Conservation (phyloP, 2,113 vertebrate genomes). For the Daubentonia madagascariensis region DNA sequence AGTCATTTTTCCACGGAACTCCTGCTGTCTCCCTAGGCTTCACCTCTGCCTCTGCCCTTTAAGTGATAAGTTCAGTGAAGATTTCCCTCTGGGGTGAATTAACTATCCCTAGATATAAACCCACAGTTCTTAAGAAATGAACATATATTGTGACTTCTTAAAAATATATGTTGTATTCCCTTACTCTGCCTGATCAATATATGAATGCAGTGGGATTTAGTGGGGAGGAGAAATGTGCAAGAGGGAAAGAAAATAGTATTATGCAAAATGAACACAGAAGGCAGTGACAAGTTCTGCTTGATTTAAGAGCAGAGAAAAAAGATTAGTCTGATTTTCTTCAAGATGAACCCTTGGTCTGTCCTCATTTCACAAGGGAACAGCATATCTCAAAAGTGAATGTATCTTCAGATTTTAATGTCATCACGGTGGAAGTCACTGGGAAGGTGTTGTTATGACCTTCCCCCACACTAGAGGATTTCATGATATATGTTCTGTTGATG, state of each 20-base stretch:
- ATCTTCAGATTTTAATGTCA: conserved; percentile 68
- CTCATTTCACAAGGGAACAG: conserved; percentile 17
- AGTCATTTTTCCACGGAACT: not conserved
- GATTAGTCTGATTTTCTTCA: conserved; percentile 57
- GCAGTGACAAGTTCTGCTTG: conserved; percentile 16
- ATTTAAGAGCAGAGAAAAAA: conserved; percentile 59
- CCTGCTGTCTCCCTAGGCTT: not conserved
- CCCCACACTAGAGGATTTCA: not conserved
- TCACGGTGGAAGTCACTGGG: conserved; percentile 34
- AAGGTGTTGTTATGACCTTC: conserved; percentile 61
- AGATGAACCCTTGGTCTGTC: conserved; percentile 37
- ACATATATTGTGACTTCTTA: not conserved
- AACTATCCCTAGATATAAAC: not conserved
- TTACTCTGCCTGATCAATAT: not conserved
- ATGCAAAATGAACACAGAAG: conserved; percentile 60
- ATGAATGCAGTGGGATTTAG: not conserved
- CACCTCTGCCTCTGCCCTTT: not conserved
- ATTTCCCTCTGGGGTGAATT: not conserved
- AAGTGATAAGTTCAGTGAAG: not conserved
- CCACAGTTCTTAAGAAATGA: not conserved
- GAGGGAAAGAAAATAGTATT: not conserved
- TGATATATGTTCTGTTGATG: conserved; percentile 64
- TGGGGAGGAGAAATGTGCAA: not conserved
- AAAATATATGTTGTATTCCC: not conserved
- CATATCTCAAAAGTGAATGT: conserved; percentile 39